A percentile compares a stretch with the other conserved stretches of the same genome.
Evolutionary conservation across 2,888 invertebrate genomes (phyloP).

Genomic region (Julus scandinavius): DNA sequence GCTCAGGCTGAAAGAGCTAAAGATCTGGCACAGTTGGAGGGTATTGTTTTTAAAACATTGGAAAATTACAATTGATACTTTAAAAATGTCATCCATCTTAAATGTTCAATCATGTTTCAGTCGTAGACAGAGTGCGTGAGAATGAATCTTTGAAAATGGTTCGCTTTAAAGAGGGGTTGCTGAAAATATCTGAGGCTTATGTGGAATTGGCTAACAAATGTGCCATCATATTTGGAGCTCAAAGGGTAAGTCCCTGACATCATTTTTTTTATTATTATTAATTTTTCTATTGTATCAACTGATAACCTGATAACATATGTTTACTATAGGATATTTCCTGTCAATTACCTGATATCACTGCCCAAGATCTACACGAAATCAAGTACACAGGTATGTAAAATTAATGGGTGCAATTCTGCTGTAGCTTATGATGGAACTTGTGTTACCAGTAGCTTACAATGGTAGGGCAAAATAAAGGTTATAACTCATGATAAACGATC

Average conservation of each 20-base stretch:
- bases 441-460: not conserved
- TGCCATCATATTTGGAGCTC: conserved; percentile 68
- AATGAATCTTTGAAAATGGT: conserved; percentile 70
- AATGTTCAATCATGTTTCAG: conserved; percentile 62
- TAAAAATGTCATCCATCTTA: not conserved
- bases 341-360: conserved; percentile 68
- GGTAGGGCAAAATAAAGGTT: not conserved
- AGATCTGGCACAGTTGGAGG: conserved; percentile 68
- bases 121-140: conserved; percentile 68
- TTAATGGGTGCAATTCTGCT: conserved; percentile 52
- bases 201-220: conserved; percentile 68
- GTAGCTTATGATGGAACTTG: not conserved
- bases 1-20: conserved; percentile 68
- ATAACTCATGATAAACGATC: not conserved
- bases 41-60: conserved; percentile 62
- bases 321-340: conserved; percentile 65
- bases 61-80: not conserved
- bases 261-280: not conserved
- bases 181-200: conserved; percentile 69
- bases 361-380: conserved; percentile 66
- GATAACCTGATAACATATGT: conserved; percentile 52
- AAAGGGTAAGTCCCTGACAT: conserved; percentile 62
- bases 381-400: conserved; percentile 66
- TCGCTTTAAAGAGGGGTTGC: conserved; percentile 68
- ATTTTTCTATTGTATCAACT: conserved; percentile 21